A percentile compares a stretch with the other conserved stretches of the same genome.
Conservation (phyloP, 2,797 vertebrate genomes). For the Channa striata region DNA sequence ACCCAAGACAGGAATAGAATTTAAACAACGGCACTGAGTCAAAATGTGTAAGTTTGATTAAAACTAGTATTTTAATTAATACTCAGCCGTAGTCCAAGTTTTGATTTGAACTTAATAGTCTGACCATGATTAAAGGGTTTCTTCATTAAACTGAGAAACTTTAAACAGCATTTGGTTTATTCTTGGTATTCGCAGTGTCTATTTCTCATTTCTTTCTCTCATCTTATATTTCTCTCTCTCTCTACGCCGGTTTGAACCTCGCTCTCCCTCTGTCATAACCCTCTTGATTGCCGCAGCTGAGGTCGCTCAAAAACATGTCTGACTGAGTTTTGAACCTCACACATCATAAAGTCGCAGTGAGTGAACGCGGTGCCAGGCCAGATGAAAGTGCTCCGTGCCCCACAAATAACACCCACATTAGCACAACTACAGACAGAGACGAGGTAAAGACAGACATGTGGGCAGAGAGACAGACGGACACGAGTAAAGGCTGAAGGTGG, state of each 20-base stretch:
- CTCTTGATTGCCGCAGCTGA: constrained; percentile 44
- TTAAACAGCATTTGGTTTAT: constrained; percentile 5
- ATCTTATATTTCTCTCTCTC: constrained; percentile 9
- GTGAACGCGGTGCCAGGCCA: constrained; percentile 54
- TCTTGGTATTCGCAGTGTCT: neutral
- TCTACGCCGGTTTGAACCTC: constrained; percentile 7
- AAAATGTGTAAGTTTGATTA: constrained; percentile 29
- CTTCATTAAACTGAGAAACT: constrained; percentile 39
- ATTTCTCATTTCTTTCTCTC: no score
- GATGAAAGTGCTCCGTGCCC: constrained; percentile 53
- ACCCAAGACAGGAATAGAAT: constrained; percentile 1
- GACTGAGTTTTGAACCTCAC: constrained; percentile 73
- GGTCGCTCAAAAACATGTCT: constrained; percentile 57
- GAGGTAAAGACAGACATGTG: constrained; percentile 7
- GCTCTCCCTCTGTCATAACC: constrained; percentile 16
- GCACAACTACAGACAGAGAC: constrained; percentile 42
- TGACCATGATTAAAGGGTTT: constrained; percentile 46
- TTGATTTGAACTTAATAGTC: constrained; percentile 51
- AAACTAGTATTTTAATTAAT: constrained; percentile 41
- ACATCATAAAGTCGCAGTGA: constrained; percentile 76
- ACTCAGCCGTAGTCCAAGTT: constrained; percentile 15
- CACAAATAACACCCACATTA: constrained; percentile 50
- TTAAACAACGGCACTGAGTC: constrained; percentile 14
- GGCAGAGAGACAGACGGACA: neutral
- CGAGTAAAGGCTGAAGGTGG: constrained; percentile 7